Conservation (phyloP, 2,888 invertebrate species). For the Helicoverpa assulta region DNA sequence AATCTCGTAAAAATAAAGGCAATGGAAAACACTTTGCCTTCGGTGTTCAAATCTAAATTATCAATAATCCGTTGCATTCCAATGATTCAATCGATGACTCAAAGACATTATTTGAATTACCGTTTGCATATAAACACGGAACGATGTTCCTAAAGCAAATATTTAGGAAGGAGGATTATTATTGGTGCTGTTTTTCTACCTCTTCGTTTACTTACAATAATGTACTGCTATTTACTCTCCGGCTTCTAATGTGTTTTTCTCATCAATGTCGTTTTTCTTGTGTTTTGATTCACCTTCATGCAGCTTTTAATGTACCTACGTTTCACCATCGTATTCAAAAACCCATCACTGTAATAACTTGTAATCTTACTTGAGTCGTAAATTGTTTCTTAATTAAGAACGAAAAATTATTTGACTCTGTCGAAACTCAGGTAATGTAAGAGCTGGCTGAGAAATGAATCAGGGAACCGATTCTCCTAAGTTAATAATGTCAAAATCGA, state of each 20-base stretch:
- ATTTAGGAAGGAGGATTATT: not conserved
- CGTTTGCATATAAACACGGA: constrained; percentile 13
- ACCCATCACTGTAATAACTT: not conserved
- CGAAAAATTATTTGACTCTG: no score
- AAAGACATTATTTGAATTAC: constrained; percentile 5
- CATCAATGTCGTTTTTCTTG: constrained; percentile 2
- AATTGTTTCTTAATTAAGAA: no score
- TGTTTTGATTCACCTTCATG: not conserved
- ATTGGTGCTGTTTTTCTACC: not conserved
- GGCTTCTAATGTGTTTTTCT: not conserved
- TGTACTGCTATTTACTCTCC: not conserved
- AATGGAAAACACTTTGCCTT: not conserved
- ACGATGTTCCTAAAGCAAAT: constrained; percentile 18
- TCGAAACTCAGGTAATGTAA: no score
- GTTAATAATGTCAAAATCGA: no score
- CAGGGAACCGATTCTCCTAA: no score
- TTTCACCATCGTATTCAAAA: not conserved
- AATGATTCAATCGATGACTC: not conserved
- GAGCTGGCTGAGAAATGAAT: no score
- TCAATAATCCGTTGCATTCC: not conserved
- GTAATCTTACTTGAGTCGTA: no score
- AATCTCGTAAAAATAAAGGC: not conserved
- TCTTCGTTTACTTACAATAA: not conserved
- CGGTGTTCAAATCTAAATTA: not conserved
- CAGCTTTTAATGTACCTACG: no score